A percentile compares a stretch with the other conserved stretches of the same genome.
These are phyloP conservation scores for Caenorhabditis briggsae DNA, from an alignment of 1,140 invertebrate species.

Conservation along the genomic window DNA sequence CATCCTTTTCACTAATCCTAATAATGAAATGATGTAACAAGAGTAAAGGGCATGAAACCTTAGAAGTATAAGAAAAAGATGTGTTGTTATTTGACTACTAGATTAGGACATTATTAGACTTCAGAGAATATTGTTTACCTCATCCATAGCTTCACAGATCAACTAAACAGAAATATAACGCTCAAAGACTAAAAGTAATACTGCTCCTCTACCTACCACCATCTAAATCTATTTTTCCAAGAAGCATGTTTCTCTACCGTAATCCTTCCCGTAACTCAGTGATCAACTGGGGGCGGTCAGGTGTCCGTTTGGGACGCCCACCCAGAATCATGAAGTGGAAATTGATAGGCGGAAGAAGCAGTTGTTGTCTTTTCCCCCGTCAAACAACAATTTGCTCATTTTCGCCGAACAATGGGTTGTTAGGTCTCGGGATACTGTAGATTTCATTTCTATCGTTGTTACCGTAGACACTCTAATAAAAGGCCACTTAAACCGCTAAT, in stretches of 20 bases:
- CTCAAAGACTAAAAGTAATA: no score
- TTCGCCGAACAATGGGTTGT: no score
- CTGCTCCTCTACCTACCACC: no score
- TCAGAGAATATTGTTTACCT: no score
- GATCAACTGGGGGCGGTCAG: slow-evolving; percentile 24
- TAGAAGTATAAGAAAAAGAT: neutral
- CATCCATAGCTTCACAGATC: no score
- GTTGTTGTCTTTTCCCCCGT: slow-evolving; percentile 10
- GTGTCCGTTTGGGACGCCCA: slow-evolving; percentile 12
- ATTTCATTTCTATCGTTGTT: no score
- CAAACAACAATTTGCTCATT: neutral
- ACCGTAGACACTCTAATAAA: no score
- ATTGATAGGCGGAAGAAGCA: neutral
- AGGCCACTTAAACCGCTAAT: no score
- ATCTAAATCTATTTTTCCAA: neutral
- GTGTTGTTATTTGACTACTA: neutral
- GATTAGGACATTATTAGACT: no score
- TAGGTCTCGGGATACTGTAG: no score
- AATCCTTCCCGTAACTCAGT: slow-evolving; percentile 2
- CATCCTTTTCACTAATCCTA: slow-evolving; percentile 19
- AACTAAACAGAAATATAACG: no score
- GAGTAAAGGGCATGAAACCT: slow-evolving; percentile 4
- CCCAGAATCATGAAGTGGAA: slow-evolving; percentile 20
- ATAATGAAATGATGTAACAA: neutral
- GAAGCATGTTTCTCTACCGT: slow-evolving; percentile 3